Conservation (phyloP, 2,113 vertebrate genomes). For the Addax nasomaculatus region DNA sequence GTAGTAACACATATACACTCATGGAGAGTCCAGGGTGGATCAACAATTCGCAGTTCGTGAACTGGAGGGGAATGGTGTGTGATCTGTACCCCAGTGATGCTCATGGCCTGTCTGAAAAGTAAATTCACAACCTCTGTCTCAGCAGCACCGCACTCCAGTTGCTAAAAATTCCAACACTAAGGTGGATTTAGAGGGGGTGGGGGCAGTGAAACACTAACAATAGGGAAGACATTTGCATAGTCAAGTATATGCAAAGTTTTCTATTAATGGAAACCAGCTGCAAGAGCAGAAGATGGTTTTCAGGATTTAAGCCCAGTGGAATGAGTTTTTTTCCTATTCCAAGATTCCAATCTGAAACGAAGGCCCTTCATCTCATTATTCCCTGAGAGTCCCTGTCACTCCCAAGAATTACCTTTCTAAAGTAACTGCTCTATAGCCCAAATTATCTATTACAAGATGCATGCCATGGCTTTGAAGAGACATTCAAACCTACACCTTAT, state of each 20-base stretch:
- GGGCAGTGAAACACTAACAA: conserved; percentile 24
- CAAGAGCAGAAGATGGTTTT: conserved; percentile 11
- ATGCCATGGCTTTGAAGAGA: not conserved
- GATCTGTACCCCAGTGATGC: not conserved
- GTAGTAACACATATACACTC: not conserved
- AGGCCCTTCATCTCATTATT: conserved; percentile 41
- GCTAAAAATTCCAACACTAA: conserved; percentile 32
- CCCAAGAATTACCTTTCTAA: conserved; percentile 53
- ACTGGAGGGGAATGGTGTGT: not conserved
- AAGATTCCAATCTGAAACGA: conserved; percentile 57
- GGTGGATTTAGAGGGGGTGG: not conserved
- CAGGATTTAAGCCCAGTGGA: conserved; percentile 25
- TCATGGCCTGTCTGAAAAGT: conserved; percentile 26
- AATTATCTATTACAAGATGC: not conserved
- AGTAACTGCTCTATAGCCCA: conserved; percentile 19
- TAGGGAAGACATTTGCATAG: conserved; percentile 32
- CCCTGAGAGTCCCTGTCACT: not conserved
- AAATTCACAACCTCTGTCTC: conserved; percentile 22
- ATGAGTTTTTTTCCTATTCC: not conserved
- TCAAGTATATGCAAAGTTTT: conserved; percentile 29
- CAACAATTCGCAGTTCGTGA: not conserved
- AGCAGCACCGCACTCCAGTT: conserved; percentile 41
- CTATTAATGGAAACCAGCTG: conserved; percentile 68
- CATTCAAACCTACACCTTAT: conserved; percentile 2
- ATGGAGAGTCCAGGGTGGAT: not conserved